phyloP scores from a whole-genome alignment of 35 echinoderm and acorn worm species.

The Nesometra sesokonis region DNA sequence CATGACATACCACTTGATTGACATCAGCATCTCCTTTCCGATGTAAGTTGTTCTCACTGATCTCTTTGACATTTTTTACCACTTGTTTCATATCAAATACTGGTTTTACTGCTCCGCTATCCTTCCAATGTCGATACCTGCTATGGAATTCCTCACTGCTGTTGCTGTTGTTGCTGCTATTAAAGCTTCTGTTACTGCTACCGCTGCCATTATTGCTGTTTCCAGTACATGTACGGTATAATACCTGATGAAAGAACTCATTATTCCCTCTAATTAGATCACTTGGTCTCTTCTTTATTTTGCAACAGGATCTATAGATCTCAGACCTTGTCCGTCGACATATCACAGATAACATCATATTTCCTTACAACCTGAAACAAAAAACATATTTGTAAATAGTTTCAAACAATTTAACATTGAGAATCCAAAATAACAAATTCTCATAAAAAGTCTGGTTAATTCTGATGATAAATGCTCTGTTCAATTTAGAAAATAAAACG shows the following conservation, averaged over 20 bases:
- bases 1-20: conserved; percentile 50
- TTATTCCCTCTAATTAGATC: neutral
- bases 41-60: conserved; percentile 34
- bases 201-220: too few relatives aligned
- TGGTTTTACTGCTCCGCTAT: conserved; percentile 20
- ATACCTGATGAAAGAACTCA: too few relatives aligned
- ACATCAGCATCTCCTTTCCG: conserved; percentile 78
- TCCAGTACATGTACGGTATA: too few relatives aligned
- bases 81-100: conserved; percentile 52
- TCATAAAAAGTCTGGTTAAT: too few relatives aligned
- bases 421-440: too few relatives aligned
- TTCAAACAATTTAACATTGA: too few relatives aligned
- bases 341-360: neutral
- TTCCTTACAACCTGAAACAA: neutral
- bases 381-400: too few relatives aligned
- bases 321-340: neutral
- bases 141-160: neutral
- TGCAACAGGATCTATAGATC: neutral
- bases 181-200: too few relatives aligned
- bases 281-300: neutral
- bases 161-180: too few relatives aligned
- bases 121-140: neutral
- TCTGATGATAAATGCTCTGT: too few relatives aligned
- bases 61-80: conserved; percentile 29
- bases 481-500: too few relatives aligned